Evolutionary conservation across 2,797 vertebrate genomes (phyloP).

Genomic region (Rhinophrynus dorsalis): DNA sequence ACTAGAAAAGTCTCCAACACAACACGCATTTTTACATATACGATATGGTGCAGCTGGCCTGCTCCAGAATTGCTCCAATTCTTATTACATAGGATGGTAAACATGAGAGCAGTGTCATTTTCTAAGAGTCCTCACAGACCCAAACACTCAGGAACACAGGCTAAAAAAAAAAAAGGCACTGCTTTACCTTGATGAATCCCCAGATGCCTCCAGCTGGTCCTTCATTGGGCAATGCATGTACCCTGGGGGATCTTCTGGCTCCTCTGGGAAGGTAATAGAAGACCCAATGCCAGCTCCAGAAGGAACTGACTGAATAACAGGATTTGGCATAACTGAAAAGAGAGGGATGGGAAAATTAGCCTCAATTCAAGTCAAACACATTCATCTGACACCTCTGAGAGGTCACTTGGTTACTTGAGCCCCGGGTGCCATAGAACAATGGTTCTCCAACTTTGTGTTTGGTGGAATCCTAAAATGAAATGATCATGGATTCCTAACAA

Average conservation of each 20-base stretch:
- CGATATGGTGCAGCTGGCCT: no score
- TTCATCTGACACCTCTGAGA: no score
- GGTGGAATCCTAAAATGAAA: no score
- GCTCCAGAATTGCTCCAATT: no score
- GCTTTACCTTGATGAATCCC: slow-evolving; percentile 91
- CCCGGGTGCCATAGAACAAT: no score
- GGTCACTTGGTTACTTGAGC: no score
- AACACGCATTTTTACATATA: no score
- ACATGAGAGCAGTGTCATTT: neutral
- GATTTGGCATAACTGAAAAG: slow-evolving; percentile 70
- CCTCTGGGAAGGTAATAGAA: slow-evolving; percentile 92
- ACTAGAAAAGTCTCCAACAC: no score
- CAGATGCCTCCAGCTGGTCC: slow-evolving; percentile 80
- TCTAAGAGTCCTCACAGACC: neutral
- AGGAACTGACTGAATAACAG: slow-evolving; percentile 79
- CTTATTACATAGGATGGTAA: no score
- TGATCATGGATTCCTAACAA: neutral
- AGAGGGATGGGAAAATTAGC: no score
- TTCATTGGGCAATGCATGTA: slow-evolving; percentile 50
- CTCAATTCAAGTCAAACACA: no score
- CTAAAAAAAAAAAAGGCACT: neutral
- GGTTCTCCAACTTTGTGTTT: no score
- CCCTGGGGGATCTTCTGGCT: slow-evolving; percentile 84
- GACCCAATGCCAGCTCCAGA: slow-evolving; percentile 68
- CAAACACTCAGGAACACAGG: neutral